A percentile compares a stretch with the other conserved stretches of the same genome.
Evolutionary conservation across 2,888 invertebrate species (phyloP).

Genomic region (Lochmaea capreae): DNA sequence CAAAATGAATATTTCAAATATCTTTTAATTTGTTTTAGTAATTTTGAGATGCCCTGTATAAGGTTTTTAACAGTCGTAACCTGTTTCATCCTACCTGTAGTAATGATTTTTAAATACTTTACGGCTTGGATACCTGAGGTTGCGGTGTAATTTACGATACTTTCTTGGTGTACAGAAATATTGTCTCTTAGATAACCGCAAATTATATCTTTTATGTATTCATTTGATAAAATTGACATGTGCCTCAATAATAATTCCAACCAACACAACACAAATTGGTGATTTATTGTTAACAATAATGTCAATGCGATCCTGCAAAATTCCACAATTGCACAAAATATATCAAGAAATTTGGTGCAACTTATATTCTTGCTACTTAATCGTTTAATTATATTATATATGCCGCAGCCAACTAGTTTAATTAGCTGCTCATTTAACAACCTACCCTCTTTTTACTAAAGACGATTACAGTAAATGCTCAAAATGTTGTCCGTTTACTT

Average conservation of each 20-base stretch:
- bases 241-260: not conserved
- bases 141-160: conserved; percentile 5
- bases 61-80: not conserved
- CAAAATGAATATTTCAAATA: not conserved
- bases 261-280: not conserved
- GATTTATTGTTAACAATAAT: not conserved
- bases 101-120: not conserved
- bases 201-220: not conserved
- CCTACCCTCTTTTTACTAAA: too few relatives aligned
- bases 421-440: too few relatives aligned
- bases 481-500: too few relatives aligned
- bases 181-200: conserved; percentile 4
- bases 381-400: too few relatives aligned
- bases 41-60: not conserved
- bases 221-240: not conserved
- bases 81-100: conserved; percentile 6
- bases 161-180: not conserved
- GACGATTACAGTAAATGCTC: too few relatives aligned
- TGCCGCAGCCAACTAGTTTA: too few relatives aligned
- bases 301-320: not conserved
- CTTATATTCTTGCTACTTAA: too few relatives aligned
- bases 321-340: not conserved
- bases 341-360: too few relatives aligned
- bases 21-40: not conserved
- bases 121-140: not conserved